Conservation (phyloP, 2,888 invertebrate species). For the Marronus borbonicus region DNA sequence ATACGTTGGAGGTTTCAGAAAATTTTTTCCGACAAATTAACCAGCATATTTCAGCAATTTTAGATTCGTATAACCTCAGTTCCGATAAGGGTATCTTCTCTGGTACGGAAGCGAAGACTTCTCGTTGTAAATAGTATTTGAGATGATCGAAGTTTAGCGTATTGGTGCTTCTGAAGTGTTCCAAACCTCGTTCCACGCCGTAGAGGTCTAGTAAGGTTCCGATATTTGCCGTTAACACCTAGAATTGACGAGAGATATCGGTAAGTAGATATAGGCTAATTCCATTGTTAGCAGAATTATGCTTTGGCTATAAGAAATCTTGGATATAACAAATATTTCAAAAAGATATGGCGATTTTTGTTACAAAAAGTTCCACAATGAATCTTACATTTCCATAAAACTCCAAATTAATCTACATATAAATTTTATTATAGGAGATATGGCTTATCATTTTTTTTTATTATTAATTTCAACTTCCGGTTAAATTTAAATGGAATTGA, state of each 20-base stretch:
- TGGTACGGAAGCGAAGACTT: constrained; percentile 80
- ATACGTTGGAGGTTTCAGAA: constrained; percentile 75
- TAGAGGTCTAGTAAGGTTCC: constrained; percentile 84
- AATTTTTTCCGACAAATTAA: constrained; percentile 81
- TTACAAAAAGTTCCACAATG: no score
- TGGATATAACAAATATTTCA: no score
- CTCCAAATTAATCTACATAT: no score
- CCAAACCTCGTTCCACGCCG: constrained; percentile 85
- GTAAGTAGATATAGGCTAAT: no score
- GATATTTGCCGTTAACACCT: constrained; percentile 88
- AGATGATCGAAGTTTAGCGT: constrained; percentile 83
- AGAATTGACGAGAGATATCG: constrained; percentile 57
- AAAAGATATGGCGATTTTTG: no score
- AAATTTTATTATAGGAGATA: no score
- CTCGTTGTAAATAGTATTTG: constrained; percentile 82
- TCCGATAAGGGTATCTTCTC: constrained; percentile 74
- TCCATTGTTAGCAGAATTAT: no score
- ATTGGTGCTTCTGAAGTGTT: constrained; percentile 81
- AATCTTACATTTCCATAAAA: no score
- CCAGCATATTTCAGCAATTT: constrained; percentile 87
- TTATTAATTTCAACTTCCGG: no score
- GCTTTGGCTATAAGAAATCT: no score
- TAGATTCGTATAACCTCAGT: constrained; percentile 76
- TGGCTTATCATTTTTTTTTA: no score
- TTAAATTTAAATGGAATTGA: no score